These are phyloP conservation scores for Pelagia noctiluca DNA, from an alignment of 30 jellyfish, hydroid and myxozoan genomes.

Conservation along the genomic window DNA sequence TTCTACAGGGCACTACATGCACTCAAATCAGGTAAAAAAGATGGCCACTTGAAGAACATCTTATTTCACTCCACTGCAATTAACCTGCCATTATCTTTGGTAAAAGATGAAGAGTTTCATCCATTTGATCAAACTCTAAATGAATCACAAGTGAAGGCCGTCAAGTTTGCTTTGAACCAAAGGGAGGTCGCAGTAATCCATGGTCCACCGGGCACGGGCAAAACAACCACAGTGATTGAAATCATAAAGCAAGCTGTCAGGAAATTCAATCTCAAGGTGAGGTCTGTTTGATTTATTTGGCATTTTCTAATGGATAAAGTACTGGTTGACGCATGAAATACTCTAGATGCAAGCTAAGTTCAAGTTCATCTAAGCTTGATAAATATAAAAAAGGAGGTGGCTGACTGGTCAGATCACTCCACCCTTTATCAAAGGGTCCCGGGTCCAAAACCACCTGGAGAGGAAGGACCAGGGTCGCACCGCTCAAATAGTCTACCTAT, in stretches of 20 bases:
- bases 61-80: constrained; percentile 35
- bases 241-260: constrained; percentile 83
- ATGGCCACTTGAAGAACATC: constrained; percentile 59
- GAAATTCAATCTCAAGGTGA: constrained; percentile 79
- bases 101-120: constrained; percentile 26
- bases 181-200: constrained; percentile 81
- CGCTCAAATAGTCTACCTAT: no score
- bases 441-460: no score
- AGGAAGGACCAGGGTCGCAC: no score
- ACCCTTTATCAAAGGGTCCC: no score
- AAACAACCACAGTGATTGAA: constrained; percentile 93
- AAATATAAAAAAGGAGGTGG: no score
- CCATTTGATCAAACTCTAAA: constrained; percentile 68
- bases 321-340: no score
- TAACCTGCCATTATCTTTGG: constrained; percentile 33
- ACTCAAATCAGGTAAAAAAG: constrained; percentile 34
- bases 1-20: constrained; percentile 63
- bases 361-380: no score
- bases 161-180: constrained; percentile 82
- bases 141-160: constrained; percentile 83
- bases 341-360: no score
- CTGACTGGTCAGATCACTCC: no score
- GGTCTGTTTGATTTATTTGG: background rate
- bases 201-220: constrained; percentile 99
- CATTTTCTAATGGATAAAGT: no score